Percentiles rank a stretch among this genome's conserved stretches.
phyloP scores from a whole-genome alignment of 2,888 invertebrate species.

The Latrodectus hesperus region DNA sequence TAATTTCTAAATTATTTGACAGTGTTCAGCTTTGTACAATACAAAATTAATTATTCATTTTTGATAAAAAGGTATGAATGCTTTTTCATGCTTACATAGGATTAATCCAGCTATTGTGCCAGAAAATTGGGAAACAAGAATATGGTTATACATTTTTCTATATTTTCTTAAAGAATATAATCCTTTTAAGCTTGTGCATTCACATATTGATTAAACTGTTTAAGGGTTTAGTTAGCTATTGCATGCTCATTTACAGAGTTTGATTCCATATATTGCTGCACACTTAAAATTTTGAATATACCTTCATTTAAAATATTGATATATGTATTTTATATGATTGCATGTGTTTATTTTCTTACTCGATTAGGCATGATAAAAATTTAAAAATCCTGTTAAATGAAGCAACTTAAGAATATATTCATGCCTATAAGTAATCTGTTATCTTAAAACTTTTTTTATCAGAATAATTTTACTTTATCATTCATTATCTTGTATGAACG shows the following conservation, averaged over 20 bases:
- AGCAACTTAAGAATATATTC: too few species aligned
- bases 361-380: too few species aligned
- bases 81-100: conserved; percentile 60
- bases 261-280: neutral
- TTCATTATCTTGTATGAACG: too few species aligned
- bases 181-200: neutral
- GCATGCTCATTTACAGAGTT: too few species aligned
- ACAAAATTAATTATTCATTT: neutral
- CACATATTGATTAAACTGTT: too few species aligned
- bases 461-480: too few species aligned
- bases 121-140: conserved; percentile 64
- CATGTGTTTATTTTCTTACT: neutral
- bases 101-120: conserved; percentile 56
- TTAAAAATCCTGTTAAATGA: too few species aligned
- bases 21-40: neutral
- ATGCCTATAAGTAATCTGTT: too few species aligned
- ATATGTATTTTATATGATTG: neutral
- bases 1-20: too few species aligned
- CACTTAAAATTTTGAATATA: neutral
- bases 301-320: neutral
- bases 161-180: neutral
- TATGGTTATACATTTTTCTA: conserved; percentile 55
- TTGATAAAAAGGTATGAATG: neutral
- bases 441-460: too few species aligned
- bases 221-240: too few species aligned